Evolutionary conservation across 2,888 invertebrate species (phyloP), one percentile per base, ranked within the genome.

Genomic region (Chrysina gloriosa): DNA sequence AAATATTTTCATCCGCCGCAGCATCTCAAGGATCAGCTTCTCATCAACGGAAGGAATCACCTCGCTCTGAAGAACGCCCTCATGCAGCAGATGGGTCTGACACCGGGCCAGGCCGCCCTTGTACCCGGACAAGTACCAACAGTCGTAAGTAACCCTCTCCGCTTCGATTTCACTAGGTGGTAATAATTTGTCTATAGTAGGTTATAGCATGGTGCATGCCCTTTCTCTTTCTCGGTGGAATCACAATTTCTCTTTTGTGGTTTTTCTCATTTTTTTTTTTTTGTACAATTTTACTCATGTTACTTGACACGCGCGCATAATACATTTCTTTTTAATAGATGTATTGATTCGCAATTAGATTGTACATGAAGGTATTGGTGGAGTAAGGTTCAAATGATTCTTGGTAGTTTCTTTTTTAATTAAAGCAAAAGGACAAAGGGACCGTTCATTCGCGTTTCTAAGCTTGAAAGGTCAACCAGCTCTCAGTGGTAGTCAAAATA

Each of bases 1-100:
- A 99, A 99, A 90, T 99, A 99, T 88, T 97, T 99, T 88, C 99
- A 99, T 88, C 99, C 99, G 78, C 99, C 99, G 77, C 98, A 98
- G 86, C 99, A 99, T 86, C 90, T 99, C 81, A 98, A 98, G 89
- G 99, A 99, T 88, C 98, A 99, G 89, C 89, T 99, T 84, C 89
- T 99, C 85, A 98, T 99, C 89, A 99, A 99, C 88, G 99, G 99
- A 77, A 90, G 98, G 84, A 98, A 99, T 89, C 98, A 99, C 88
- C 90, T 99, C 87, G 98, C 98, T 82, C 88, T 99, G 85, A 98
- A 98, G 88, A 98, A 98, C 88, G 96, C 96, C 79, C 89, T 96
- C 81, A 95, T 96, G 93, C 95, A 96, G 88, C 95, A 96, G 87
- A 94, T 96, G 95, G 95, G 95, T 81, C 89, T 95, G 80, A 90